Evolutionary conservation across 2,797 vertebrate species (phyloP), one percentile per base, ranked within the genome.

Genomic region (Poeciliopsis turneri): DNA sequence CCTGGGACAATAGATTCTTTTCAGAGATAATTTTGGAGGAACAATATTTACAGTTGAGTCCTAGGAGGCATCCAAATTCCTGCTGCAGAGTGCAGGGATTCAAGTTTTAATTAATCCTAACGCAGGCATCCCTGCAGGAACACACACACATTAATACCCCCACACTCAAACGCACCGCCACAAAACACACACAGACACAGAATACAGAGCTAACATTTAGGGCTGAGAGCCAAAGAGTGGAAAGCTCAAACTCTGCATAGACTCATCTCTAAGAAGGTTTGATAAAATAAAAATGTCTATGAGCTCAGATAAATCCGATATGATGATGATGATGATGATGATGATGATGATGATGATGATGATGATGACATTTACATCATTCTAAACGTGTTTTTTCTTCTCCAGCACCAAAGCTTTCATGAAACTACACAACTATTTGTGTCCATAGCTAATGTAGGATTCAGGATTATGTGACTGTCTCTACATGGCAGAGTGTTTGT

Each of bases 21-120:
- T 70, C 78, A 84, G 85, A 28, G 73, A 82, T 55, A 75, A 70
- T 81, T 90, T 85, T 64, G 73, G 74, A 74, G 72, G 83, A 76
- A 81, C 20, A 41, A 78, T 74, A 72, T 91, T 90, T 86, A 87
- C 77, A 85, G 84, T 78, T 84, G 82, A 89, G 85, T 84, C 88
- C 75, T 74, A 18, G 15, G 87, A 1, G 2, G 79, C 82, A 81
- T 83, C 81, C 79, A 71, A 75, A 82, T 84, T 89, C 66, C 87
- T 86, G 84, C 87, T 86, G 82, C 84, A 82, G 81, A 89, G 82
- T 75, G 81, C 77, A 78, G 82, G 88, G 86, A 87, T 80, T 78
- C 80, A 72, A 82, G 82, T 84, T 90, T 92, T 92, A 90, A 92
- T 92, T 90, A 93, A 92, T 85, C 82, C 82, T 77, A 86, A 89